Conservation (phyloP, 2,888 invertebrate species). For the Scaptomyza flava region DNA sequence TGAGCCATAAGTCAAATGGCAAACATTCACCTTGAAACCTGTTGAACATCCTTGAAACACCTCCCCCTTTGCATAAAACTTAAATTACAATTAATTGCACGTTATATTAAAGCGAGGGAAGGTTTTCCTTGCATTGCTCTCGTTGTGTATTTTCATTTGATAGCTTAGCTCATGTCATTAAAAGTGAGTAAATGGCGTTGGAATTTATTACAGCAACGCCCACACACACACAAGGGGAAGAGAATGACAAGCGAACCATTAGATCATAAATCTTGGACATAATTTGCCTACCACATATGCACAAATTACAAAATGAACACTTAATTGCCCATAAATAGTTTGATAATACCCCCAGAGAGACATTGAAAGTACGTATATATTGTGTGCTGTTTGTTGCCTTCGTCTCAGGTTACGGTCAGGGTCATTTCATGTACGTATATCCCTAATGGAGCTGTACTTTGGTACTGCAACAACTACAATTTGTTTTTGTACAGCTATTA, state of each 20-base stretch:
- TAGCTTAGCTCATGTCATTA: slow-evolving; percentile 54
- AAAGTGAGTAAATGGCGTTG: slow-evolving; percentile 53
- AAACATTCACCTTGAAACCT: slow-evolving; percentile 68
- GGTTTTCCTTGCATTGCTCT: slow-evolving; percentile 29
- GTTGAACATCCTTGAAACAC: slow-evolving; percentile 58
- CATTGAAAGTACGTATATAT: slow-evolving; percentile 1
- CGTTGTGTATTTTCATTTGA: slow-evolving; percentile 46
- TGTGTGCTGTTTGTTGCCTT: not conserved
- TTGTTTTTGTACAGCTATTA: slow-evolving; percentile 39
- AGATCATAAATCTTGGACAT: slow-evolving; percentile 66
- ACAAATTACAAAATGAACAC: slow-evolving; percentile 70
- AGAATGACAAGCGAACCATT: slow-evolving; percentile 19
- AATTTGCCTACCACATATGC: slow-evolving; percentile 63
- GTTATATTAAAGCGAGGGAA: slow-evolving; percentile 51
- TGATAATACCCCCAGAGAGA: slow-evolving; percentile 54
- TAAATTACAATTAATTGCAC: slow-evolving; percentile 64
- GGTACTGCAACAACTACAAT: slow-evolving; percentile 14
- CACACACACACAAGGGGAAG: slow-evolving; percentile 14
- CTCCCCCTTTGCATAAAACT: slow-evolving; percentile 13
- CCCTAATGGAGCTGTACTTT: slow-evolving; percentile 40
- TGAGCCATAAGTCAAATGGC: slow-evolving; percentile 50
- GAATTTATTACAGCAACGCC: slow-evolving; percentile 51
- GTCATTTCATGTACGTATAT: slow-evolving; percentile 17
- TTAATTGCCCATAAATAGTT: slow-evolving; percentile 74
- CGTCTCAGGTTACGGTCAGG: slow-evolving; percentile 64